Percentiles rank a stretch among this genome's conserved stretches.
Conservation (phyloP, 2,113 vertebrate species). For the Cyphomyrus plagiostoma region DNA sequence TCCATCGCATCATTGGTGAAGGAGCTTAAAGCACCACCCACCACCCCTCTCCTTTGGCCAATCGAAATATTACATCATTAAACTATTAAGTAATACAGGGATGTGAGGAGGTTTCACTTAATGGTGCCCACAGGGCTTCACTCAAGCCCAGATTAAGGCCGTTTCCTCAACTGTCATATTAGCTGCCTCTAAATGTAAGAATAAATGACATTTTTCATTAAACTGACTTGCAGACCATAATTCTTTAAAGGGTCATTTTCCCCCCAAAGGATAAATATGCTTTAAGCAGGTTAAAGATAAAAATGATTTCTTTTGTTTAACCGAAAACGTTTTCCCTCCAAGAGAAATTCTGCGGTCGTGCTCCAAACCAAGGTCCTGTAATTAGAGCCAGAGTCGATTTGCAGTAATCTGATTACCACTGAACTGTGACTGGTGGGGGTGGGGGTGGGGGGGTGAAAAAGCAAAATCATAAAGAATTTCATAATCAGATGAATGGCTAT, state of each 20-base stretch:
- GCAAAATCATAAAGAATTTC: neutral
- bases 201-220: neutral
- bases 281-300: constrained; percentile 3
- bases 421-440: neutral
- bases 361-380: neutral
- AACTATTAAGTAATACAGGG: neutral
- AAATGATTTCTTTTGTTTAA: neutral
- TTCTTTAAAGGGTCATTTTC: neutral
- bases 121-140: neutral
- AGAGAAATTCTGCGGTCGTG: neutral
- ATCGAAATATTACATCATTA: neutral
- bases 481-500: neutral
- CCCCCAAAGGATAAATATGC: neutral
- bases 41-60: neutral
- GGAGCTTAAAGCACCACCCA: neutral
- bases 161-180: neutral
- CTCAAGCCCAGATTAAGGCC: neutral
- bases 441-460: neutral
- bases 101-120: neutral
- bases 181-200: neutral
- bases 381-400: neutral
- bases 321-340: neutral
- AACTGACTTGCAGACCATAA: neutral
- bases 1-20: neutral
- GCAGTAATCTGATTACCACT: constrained; percentile 3